phyloP scores from a whole-genome alignment of 2,113 vertebrate genomes.

The Philantomba maxwellii region DNA sequence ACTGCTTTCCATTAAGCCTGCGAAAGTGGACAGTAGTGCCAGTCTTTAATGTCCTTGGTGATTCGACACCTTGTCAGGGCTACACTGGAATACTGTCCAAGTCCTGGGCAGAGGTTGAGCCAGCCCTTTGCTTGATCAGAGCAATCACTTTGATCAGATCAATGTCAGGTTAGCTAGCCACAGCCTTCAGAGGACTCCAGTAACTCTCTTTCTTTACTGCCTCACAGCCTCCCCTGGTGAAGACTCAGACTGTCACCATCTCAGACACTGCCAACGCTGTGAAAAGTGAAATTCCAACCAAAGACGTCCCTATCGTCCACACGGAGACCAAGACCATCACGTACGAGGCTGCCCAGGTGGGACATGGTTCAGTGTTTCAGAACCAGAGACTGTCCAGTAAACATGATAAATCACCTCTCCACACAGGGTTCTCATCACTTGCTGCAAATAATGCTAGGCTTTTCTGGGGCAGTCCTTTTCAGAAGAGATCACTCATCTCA shows the following conservation, averaged over 20 bases:
- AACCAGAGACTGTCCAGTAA: not conserved
- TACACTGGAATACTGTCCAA: not conserved
- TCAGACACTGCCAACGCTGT: constrained; percentile 87
- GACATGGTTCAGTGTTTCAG: not conserved
- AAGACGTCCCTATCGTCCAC: constrained; percentile 93
- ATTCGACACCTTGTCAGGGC: constrained; percentile 13
- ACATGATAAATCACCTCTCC: not conserved
- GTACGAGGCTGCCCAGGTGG: constrained; percentile 95
- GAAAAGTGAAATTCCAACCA: constrained; percentile 88
- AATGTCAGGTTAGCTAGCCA: constrained; percentile 67
- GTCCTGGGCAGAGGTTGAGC: constrained; percentile 19
- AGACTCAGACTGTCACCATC: constrained; percentile 96
- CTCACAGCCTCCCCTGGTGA: constrained; percentile 90
- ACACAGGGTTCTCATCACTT: not conserved
- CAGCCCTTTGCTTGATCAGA: constrained; percentile 34
- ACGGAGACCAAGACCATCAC: constrained; percentile 98
- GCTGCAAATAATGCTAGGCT: not conserved
- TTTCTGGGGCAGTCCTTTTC: not conserved
- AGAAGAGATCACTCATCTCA: not conserved
- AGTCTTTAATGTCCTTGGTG: constrained; percentile 20
- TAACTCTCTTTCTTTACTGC: constrained; percentile 65
- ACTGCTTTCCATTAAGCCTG: constrained; percentile 49
- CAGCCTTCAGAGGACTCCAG: not conserved
- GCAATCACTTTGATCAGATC: constrained; percentile 79
- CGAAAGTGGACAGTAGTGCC: constrained; percentile 26